Conservation (phyloP, 2,888 invertebrate genomes). For the Cheilosia grossa region DNA sequence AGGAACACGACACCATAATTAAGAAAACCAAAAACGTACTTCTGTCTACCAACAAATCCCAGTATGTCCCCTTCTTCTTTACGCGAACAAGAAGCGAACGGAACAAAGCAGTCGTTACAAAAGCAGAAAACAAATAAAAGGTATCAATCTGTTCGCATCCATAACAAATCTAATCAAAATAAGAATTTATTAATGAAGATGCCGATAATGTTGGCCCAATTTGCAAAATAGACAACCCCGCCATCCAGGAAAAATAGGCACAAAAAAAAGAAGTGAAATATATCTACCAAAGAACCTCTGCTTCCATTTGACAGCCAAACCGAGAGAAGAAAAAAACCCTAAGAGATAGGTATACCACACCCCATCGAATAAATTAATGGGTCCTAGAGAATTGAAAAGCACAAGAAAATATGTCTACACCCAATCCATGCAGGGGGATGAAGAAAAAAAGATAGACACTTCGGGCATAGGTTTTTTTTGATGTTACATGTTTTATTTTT, state of each 20-base stretch:
- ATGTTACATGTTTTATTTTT: neutral
- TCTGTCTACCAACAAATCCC: neutral
- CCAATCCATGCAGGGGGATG: slow-evolving; percentile 54
- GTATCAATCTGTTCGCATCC: slow-evolving; percentile 53
- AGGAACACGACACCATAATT: slow-evolving; percentile 32
- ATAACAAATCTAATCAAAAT: slow-evolving; percentile 73
- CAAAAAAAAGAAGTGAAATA: neutral
- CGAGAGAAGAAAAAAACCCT: slow-evolving; percentile 32
- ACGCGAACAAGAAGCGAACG: neutral
- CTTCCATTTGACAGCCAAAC: slow-evolving; percentile 21
- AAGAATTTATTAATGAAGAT: slow-evolving; percentile 71
- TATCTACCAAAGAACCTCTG: slow-evolving; percentile 10
- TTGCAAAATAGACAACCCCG: slow-evolving; percentile 60
- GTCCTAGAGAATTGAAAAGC: slow-evolving; percentile 50
- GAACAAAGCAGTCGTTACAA: slow-evolving; percentile 3
- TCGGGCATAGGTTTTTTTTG: neutral
- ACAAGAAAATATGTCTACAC: slow-evolving; percentile 58
- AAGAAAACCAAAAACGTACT: slow-evolving; percentile 22
- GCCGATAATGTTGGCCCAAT: slow-evolving; percentile 42
- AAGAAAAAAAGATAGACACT: slow-evolving; percentile 28
- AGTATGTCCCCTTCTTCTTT: neutral
- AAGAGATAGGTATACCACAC: slow-evolving; percentile 30
- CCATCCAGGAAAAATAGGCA: slow-evolving; percentile 43
- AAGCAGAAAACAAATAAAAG: slow-evolving; percentile 18
- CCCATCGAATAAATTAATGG: slow-evolving; percentile 63